Conservation (phyloP, 2,113 vertebrate species). For the Leucopsar rothschildi region DNA sequence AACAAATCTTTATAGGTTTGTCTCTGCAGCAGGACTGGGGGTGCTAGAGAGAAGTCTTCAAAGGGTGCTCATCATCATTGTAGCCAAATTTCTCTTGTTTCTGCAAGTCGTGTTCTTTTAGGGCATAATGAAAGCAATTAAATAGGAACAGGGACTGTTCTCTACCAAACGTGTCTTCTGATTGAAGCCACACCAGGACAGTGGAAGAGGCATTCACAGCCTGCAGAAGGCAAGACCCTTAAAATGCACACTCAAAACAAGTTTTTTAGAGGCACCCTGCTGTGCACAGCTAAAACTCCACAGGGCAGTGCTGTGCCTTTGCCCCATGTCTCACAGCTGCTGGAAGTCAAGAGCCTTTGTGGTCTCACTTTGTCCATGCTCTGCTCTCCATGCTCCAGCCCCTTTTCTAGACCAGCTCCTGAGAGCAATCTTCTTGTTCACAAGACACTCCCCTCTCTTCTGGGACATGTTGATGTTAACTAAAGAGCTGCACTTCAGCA, state of each 20-base stretch:
- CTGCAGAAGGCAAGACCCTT: background rate
- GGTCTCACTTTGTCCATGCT: background rate
- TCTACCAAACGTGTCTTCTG: background rate
- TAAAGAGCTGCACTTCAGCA: background rate
- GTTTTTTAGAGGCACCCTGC: background rate
- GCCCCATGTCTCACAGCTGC: rapidly evolving
- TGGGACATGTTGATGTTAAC: rapidly evolving
- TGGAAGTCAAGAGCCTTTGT: background rate
- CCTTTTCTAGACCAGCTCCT: background rate
- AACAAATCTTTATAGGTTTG: background rate
- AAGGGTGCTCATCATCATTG: background rate
- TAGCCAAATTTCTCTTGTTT: background rate
- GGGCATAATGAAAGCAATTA: background rate
- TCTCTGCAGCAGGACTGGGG: background rate
- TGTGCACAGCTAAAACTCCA: background rate
- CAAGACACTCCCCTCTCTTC: background rate
- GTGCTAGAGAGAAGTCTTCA: background rate
- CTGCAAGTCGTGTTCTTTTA: background rate
- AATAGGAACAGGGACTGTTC: background rate
- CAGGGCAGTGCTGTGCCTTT: background rate
- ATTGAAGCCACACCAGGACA: rapidly evolving
- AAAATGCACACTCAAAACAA: background rate
- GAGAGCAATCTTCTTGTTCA: background rate
- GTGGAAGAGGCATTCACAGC: rapidly evolving
- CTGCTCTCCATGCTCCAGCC: background rate